Conservation (phyloP, 2,113 vertebrate genomes). For the Garra rufa region DNA sequence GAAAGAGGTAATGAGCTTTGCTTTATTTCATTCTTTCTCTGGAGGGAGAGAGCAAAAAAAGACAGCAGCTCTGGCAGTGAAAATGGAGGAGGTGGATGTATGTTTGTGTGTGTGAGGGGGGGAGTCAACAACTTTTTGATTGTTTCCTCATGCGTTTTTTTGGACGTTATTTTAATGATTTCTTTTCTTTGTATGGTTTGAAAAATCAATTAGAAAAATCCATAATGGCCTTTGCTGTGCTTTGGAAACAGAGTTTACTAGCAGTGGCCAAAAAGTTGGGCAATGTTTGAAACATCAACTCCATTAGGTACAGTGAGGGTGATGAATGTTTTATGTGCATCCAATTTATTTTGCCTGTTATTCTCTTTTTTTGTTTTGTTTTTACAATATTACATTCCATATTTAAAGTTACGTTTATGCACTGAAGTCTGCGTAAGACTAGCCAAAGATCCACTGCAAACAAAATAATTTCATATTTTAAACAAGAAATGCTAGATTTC, state of each 20-base stretch:
- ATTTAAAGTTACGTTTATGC: not conserved
- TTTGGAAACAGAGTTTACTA: slow-evolving; percentile 33
- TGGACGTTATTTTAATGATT: slow-evolving; percentile 56
- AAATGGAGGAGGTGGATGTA: slow-evolving; percentile 41
- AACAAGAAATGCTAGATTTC: not conserved
- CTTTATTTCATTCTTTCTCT: slow-evolving; percentile 53
- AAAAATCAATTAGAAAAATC: slow-evolving; percentile 21
- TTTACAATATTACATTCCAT: slow-evolving; percentile 1
- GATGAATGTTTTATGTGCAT: slow-evolving; percentile 15
- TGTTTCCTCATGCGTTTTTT: slow-evolving; percentile 46
- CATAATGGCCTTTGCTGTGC: slow-evolving; percentile 9
- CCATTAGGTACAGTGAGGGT: slow-evolving; percentile 3
- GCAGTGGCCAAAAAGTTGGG: slow-evolving; percentile 14
- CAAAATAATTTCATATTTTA: not conserved
- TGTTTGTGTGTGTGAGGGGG: slow-evolving; percentile 28
- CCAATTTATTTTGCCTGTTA: not conserved
- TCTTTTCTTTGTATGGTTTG: slow-evolving; percentile 41
- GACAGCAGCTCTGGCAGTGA: slow-evolving; percentile 42
- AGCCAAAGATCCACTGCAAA: slow-evolving; percentile 9
- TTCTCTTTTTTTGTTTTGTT: slow-evolving; percentile 1
- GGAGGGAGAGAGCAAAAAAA: slow-evolving; percentile 53
- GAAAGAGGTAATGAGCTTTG: slow-evolving; percentile 61
- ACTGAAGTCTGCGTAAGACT: not conserved
- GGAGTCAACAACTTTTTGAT: slow-evolving; percentile 59
- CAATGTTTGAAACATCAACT: slow-evolving; percentile 27